phyloP scores from a whole-genome alignment of 2,113 vertebrate genomes.

The Forbesichthys papilliferus region DNA sequence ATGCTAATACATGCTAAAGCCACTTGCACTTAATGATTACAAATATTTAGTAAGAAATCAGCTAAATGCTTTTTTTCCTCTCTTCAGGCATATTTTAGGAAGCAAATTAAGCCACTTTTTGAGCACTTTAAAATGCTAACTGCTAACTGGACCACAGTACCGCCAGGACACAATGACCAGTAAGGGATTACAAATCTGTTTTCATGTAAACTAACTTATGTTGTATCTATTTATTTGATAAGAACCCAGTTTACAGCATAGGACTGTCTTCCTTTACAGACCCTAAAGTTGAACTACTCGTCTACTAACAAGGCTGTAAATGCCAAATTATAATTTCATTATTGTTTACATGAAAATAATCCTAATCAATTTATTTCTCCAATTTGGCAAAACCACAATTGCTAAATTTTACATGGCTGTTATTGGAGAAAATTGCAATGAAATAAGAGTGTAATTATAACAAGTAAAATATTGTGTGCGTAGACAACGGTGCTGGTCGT shows the following conservation, averaged over 20 bases:
- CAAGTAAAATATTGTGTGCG: too few relatives aligned
- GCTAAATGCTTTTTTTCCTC: neutral
- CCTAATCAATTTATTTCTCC: too few relatives aligned
- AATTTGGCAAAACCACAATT: too few relatives aligned
- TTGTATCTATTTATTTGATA: neutral
- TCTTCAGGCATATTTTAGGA: constrained; percentile 81
- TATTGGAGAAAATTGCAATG: too few relatives aligned
- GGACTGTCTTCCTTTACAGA: neutral
- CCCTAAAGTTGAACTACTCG: neutral
- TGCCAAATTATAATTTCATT: too few relatives aligned
- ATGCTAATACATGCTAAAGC: neutral
- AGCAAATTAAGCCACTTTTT: constrained; percentile 84
- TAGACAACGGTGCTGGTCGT: too few relatives aligned
- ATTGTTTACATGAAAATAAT: too few relatives aligned
- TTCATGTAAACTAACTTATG: neutral
- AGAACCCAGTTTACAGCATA: too few relatives aligned
- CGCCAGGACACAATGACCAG: constrained; percentile 78
- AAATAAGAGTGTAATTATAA: too few relatives aligned
- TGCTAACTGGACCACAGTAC: constrained; percentile 40
- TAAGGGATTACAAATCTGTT: constrained; percentile 65
- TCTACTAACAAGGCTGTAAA: neutral
- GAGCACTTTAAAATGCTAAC: constrained; percentile 65
- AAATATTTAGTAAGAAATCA: too few relatives aligned
- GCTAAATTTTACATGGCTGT: too few relatives aligned
- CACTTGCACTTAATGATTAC: neutral